phyloP scores from a whole-genome alignment of 1,140 invertebrate genomes.

The Octopus bimaculoides region DNA sequence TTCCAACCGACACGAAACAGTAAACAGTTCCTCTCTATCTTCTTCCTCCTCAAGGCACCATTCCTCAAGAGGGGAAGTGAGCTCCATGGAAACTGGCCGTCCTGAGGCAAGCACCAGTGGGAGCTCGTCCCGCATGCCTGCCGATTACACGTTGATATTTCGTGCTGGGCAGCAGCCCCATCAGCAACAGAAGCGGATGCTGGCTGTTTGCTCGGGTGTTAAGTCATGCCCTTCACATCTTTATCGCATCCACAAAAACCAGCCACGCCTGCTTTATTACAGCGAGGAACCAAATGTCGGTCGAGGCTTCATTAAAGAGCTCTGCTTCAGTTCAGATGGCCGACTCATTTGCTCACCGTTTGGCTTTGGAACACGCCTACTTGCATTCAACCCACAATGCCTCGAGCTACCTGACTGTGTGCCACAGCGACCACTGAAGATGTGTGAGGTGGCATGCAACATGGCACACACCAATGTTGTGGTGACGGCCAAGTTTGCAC shows the following conservation, averaged over 20 bases:
- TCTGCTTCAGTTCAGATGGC: constrained; percentile 86
- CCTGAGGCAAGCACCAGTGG: not conserved
- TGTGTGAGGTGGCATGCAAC: constrained; percentile 69
- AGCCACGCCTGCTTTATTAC: constrained; percentile 77
- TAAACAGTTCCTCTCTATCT: not conserved
- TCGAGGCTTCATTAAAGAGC: constrained; percentile 75
- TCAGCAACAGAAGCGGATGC: not conserved
- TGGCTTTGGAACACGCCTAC: constrained; percentile 76
- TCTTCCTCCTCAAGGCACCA: not conserved
- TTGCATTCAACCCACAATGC: constrained; percentile 77
- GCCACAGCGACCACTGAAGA: constrained; percentile 56
- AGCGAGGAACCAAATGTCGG: constrained; percentile 85
- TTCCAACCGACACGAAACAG: not conserved
- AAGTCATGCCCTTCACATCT: not conserved
- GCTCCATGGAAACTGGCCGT: not conserved
- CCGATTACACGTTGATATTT: not conserved
- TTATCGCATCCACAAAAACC: constrained; percentile 68
- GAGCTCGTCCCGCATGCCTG: not conserved
- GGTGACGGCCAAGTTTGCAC: constrained; percentile 88
- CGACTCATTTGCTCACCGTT: constrained; percentile 86
- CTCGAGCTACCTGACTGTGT: constrained; percentile 74
- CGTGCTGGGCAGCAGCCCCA: not conserved
- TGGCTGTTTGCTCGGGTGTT: not conserved
- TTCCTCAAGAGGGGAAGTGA: not conserved
- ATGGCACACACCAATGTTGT: constrained; percentile 79